Conservation (phyloP, 2,797 vertebrate genomes). For the Melanotaenia parkinsoni region DNA sequence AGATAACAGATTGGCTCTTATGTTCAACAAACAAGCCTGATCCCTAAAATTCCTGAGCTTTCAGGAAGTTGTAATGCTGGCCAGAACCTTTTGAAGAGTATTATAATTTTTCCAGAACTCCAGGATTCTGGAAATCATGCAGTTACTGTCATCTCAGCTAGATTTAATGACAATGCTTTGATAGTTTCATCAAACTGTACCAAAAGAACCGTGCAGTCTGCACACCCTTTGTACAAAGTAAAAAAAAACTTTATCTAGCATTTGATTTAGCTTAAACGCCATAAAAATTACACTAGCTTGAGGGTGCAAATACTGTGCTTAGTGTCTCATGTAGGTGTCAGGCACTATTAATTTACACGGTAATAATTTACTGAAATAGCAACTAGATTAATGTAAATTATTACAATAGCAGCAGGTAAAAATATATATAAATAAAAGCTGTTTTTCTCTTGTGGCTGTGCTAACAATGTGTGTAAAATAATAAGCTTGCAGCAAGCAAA, state of each 20-base stretch:
- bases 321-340: conserved; percentile 14
- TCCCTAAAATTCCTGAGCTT: neutral
- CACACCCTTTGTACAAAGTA: neutral
- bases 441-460: neutral
- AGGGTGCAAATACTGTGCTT: conserved; percentile 10
- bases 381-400: conserved; percentile 1
- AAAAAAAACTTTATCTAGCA: too few relatives aligned
- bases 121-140: neutral
- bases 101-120: neutral
- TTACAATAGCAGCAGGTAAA: conserved; percentile 5
- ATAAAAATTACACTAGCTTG: conserved; percentile 21
- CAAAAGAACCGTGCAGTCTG: neutral
- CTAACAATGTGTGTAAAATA: conserved; percentile 5
- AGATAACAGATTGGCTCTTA: neutral
- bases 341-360: conserved; percentile 33
- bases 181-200: neutral
- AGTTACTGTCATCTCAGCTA: neutral
- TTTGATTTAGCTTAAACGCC: too few relatives aligned
- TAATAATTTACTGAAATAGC: conserved; percentile 24
- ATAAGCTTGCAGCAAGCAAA: conserved; percentile 22
- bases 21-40: neutral
- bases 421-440: neutral
- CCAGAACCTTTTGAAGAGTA: neutral
- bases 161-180: neutral
- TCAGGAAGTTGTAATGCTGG: neutral